Conservation (phyloP, 2,113 vertebrate genomes). For the Ardeotis arabs region DNA sequence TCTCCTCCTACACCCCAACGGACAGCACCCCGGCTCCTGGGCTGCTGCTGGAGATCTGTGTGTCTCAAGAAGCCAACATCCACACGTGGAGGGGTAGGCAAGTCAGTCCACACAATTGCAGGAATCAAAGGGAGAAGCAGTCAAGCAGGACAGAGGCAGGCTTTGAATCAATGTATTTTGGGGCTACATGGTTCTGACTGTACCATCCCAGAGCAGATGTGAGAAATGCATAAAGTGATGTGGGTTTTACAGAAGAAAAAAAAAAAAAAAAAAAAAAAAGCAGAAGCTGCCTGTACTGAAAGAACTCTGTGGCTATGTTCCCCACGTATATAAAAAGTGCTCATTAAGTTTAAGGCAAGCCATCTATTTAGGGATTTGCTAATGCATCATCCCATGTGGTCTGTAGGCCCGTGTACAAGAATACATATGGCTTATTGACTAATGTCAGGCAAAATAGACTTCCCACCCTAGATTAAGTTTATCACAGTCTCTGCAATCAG, state of each 20-base stretch:
- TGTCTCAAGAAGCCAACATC: background rate
- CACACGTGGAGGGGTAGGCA: background rate
- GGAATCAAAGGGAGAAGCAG: background rate
- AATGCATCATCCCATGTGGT: background rate
- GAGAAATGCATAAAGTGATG: background rate
- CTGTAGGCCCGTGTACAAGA: background rate
- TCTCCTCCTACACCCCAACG: background rate
- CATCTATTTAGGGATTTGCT: constrained; percentile 17
- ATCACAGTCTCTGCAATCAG: constrained; percentile 46
- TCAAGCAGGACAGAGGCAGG: background rate
- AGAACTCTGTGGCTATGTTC: background rate
- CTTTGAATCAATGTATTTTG: background rate
- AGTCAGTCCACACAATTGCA: background rate
- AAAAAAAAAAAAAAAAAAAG: background rate
- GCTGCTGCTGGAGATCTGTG: background rate
- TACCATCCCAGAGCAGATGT: background rate
- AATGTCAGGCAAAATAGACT: constrained; percentile 36
- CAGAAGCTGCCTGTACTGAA: background rate
- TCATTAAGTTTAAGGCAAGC: background rate
- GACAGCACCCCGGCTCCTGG: fast-evolving
- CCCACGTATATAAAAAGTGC: background rate
- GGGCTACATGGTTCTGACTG: background rate
- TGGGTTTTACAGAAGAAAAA: background rate
- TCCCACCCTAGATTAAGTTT: constrained; percentile 32
- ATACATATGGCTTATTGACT: constrained; percentile 27